Evolutionary conservation across 2,113 vertebrate species (phyloP), one percentile per base, ranked within the genome.

Genomic region (Cyprinodon tularosa): DNA sequence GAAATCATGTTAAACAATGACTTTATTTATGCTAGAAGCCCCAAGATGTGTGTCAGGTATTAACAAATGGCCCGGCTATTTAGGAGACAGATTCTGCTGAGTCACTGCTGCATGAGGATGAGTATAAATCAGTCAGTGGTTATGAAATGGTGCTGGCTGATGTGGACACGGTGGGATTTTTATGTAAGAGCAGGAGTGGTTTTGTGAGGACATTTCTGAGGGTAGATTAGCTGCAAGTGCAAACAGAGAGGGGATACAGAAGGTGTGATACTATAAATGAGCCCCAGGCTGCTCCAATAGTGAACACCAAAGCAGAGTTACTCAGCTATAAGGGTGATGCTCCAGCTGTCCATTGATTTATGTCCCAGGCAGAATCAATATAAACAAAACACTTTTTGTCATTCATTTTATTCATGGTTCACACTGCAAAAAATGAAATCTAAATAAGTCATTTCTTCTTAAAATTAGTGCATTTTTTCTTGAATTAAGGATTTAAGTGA

Each of bases 71-170:
- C 6, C n/a, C 8, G 5, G 6, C n/a, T 15, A 9, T 68, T 76
- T 40, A 14, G 38, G 38, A 72, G 15, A 20, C 40, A 11, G 7
- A 3, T 50, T 37, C 66, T 75, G 40, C 80, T 44, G 22, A 63
- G 60, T 70, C 69, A 70, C 61, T 36, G 72, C 47, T 76, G 20
- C 39, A 53, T 74, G 71, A 70, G 20, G 20, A 15, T 74, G 14
- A 74, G 71, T 53, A 63, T 74, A 71, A 39, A 76, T 38, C 48
- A 40, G 37, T 15, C 11, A 63, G 53, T 2, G 17, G 50, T 84
- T 76, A 75, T 67, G 69, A 79, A 89, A 81, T 40, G 11, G n/a
- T n/a, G 74, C 45, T 68, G 71, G 40, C 60, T 62, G 45, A 76
- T 76, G 40, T 68, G 48, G 47, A 63, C 53, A 68, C 10, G 22